Conservation (phyloP, 2,888 invertebrate genomes). For the Drosophila merina region DNA sequence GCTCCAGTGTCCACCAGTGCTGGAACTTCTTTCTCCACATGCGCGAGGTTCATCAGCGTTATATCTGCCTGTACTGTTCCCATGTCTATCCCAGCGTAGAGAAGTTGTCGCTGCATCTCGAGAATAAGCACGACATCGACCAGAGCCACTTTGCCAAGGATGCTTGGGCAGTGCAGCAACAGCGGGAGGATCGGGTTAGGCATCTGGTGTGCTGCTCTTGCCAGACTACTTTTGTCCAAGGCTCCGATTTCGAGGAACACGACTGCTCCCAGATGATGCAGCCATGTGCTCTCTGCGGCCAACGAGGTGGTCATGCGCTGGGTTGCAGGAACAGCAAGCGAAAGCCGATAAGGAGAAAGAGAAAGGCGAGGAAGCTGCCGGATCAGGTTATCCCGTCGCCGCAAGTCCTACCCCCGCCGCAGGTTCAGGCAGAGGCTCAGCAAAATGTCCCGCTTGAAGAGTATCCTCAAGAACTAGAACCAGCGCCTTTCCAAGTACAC, state of each 20-base stretch:
- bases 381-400: neutral
- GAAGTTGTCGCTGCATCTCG: constrained; percentile 90
- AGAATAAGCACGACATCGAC: constrained; percentile 90
- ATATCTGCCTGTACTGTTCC: constrained; percentile 92
- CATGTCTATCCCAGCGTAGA: constrained; percentile 93
- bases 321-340: constrained; percentile 76
- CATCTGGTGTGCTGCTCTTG: constrained; percentile 92
- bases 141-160: constrained; percentile 88
- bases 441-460: neutral
- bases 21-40: constrained; percentile 94
- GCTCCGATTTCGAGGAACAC: constrained; percentile 91
- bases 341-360: constrained; percentile 20
- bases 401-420: neutral
- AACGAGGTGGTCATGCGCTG: constrained; percentile 81
- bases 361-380: constrained; percentile 14
- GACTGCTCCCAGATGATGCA: constrained; percentile 85
- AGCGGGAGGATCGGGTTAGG: constrained; percentile 85
- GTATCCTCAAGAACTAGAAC: no score
- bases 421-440: neutral
- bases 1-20: constrained; percentile 93
- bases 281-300: constrained; percentile 82
- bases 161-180: constrained; percentile 85
- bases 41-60: constrained; percentile 91
- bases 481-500: neutral
- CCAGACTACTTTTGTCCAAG: constrained; percentile 90